Evolutionary conservation across 2,113 vertebrate species (phyloP), one percentile per base, ranked within the genome.

Genomic region (Ornithorhynchus anatinus): DNA sequence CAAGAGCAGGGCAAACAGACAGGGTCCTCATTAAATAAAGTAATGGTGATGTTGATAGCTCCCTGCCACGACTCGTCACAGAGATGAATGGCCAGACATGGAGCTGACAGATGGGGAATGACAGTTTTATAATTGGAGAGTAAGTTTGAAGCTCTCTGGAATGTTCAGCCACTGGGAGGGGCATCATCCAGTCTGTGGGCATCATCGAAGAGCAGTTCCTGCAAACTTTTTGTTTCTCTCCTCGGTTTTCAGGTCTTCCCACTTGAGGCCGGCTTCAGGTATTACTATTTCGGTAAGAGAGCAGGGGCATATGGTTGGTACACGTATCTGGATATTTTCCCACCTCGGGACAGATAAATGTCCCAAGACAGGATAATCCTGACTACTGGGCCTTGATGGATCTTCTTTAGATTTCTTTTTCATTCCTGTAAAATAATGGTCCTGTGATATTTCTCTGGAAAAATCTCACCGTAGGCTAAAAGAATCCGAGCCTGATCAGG

Each of bases 71-170:
- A 86, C 48, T 69, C 72, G 66, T 77, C 66, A 17, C 22, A 65
- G 4, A 87, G 79, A 86, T 54, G 88, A 87, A 89, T 74, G 56
- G 38, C 52, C 59, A 59, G 59, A 63, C 59, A 67, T 33, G 35
- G 72, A 32, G 16, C 51, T 84, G 79, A 73, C 89, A 90, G 88
- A 76, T 69, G 69, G 80, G 44, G 48, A 90, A 81, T 72, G 78
- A 82, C 27, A 48, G 47, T 66, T 57, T 65, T 60, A 44, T 86
- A 87, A 87, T 69, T 85, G 68, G 74, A 79, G 79, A 87, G 73
- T 63, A 81, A 79, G 63, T 88, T 78, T 78, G 77, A 77, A 85
- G 57, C 62, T 59, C 74, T 9, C 60, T 81, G 29, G 81, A 72
- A 74, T 58, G 39, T 71, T 85, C 45, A 60, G 65, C 52, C 11